These are phyloP conservation scores for Falco novaeseelandiae DNA, from an alignment of 2,797 vertebrate species.

Conservation along the genomic window DNA sequence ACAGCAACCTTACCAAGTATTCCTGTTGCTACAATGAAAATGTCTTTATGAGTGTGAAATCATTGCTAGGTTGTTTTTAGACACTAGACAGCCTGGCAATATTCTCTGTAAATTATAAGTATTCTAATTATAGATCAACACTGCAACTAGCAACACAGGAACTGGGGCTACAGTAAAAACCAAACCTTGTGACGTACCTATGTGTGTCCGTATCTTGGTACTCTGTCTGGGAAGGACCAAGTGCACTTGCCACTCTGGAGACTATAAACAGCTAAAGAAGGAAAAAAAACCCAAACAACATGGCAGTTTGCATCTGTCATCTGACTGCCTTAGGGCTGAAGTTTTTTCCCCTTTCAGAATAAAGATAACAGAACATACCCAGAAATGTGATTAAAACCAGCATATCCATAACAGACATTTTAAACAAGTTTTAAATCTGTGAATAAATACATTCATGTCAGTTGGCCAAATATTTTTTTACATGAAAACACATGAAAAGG, in stretches of 20 bases:
- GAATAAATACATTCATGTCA: not conserved
- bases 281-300: not conserved
- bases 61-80: not conserved
- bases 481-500: not conserved
- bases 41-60: not conserved
- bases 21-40: not conserved
- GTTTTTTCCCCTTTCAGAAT: not conserved
- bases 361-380: not conserved
- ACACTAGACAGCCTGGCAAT: not conserved
- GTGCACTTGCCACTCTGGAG: not conserved
- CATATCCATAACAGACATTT: not conserved
- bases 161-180: not conserved
- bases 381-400: not conserved
- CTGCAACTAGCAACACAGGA: not conserved
- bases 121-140: not conserved
- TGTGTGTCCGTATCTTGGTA: not conserved
- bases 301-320: not conserved
- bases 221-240: not conserved
- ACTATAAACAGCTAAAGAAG: not conserved
- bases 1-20: not conserved
- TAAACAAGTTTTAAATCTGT: not conserved
- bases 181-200: not conserved
- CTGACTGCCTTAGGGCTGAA: not conserved
- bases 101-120: not conserved
- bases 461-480: not conserved